Conservation (phyloP, 2,888 invertebrate species). For the Abscondita cerata region DNA sequence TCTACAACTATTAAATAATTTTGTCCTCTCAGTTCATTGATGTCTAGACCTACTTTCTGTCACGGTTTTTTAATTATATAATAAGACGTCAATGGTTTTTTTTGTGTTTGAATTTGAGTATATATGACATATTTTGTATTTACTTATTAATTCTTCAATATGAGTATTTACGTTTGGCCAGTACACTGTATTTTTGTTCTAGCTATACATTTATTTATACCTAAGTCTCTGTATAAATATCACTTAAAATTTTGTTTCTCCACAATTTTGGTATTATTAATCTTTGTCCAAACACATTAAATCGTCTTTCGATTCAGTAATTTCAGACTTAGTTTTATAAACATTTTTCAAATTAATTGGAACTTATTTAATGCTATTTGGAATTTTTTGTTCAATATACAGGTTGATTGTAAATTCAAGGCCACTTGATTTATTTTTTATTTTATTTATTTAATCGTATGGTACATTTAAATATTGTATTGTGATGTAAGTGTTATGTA, state of each 20-base stretch:
- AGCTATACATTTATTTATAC: conserved; percentile 18
- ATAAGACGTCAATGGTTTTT: too few species aligned
- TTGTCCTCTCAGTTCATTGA: too few species aligned
- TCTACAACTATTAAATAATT: too few species aligned
- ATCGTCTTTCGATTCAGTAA: background rate
- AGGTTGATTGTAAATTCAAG: too few species aligned
- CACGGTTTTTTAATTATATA: too few species aligned
- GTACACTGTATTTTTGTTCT: conserved; percentile 7
- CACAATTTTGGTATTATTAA: conserved; percentile 17
- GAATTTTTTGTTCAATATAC: too few species aligned
- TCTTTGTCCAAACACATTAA: conserved; percentile 9
- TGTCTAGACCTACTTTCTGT: too few species aligned
- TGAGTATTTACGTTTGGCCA: conserved; percentile 14
- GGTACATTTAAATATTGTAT: too few species aligned
- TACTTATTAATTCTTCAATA: conserved; percentile 11
- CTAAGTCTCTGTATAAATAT: conserved; percentile 21
- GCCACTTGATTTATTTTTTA: too few species aligned
- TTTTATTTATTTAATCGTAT: too few species aligned
- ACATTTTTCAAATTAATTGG: background rate
- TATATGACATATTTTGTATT: conserved; percentile 12
- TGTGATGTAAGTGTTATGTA: too few species aligned
- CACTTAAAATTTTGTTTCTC: conserved; percentile 18
- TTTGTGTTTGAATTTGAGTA: conserved; percentile 13
- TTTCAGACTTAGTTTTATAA: background rate
- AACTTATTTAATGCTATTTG: conserved; percentile 12